Evolutionary conservation across 2,797 vertebrate genomes (phyloP), one percentile per base, ranked within the genome.

Genomic region (Pseudochirops corinnae): DNA sequence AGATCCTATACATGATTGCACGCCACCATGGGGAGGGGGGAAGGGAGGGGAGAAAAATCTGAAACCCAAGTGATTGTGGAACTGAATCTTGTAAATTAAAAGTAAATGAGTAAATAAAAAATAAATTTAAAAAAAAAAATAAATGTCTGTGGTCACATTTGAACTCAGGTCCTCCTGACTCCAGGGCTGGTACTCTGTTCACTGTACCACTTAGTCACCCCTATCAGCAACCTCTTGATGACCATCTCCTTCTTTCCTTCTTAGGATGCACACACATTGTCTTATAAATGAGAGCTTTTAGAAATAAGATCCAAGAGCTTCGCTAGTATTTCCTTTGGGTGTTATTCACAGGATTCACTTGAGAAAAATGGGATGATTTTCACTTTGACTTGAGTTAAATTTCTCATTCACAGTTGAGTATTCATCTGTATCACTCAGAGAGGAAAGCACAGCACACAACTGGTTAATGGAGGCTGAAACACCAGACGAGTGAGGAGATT

Each of bases 341-440:
- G 91, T 94, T 93, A 92, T 91, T 95, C 21, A 91, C 92, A 93
- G 94, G 95, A 92, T 92, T 21, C 90, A 13, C 13, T 50, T 93
- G 74, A 94, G 82, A 90, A 39, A 56, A 26, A 87, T 50, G 18
- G 56, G 5, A 55, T 93, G 1, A 56, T 87, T 90, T 90, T 26
- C 94, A 52, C 55, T 94, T 33, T 93, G 90, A 13, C 90, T 29
- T 56, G n/a, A 57, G 55, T 74, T 93, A 90, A 39, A 94, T 57
- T 11, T 50, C 92, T 55, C 53, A 74, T 91, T 94, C 92, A 46
- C 28, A 33, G 50, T 50, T 4, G 74, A 46, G 24, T 87, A 50
- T 87, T 87, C 74, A 46, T 87, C 9, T 50, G 9, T 10, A 50
- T 3, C 39, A 50, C 50, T 87, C 24, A 46, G 39, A 87, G 74